Percentiles rank a stretch among this genome's conserved stretches.
Evolutionary conservation across 2,797 vertebrate genomes (phyloP).

Genomic region (Stomatorhinus walkeri): DNA sequence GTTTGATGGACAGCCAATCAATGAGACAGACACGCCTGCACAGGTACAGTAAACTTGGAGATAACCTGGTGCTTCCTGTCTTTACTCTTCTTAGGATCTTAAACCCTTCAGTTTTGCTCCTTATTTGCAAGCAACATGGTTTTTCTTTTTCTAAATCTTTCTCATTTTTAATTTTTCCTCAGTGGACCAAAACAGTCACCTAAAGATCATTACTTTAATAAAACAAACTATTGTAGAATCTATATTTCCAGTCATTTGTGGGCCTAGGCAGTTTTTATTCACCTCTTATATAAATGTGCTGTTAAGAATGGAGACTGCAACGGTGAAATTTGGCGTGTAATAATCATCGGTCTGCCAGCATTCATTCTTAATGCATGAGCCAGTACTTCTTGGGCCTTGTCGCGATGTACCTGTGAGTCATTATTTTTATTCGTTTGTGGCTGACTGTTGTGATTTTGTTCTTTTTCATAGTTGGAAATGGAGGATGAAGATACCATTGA

Average conservation of each 20-base stretch:
- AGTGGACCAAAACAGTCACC: background rate
- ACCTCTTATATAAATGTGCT: background rate
- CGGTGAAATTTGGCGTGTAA: background rate
- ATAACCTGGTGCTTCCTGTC: background rate
- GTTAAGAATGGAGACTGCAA: background rate
- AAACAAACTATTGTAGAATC: background rate
- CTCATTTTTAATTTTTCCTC: background rate
- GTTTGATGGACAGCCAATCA: conserved; percentile 96
- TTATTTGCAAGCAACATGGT: background rate
- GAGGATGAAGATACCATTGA: conserved; percentile 99
- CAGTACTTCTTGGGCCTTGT: background rate
- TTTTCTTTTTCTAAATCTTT: background rate
- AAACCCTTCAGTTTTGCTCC: background rate
- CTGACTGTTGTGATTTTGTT: background rate
- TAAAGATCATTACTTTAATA: background rate
- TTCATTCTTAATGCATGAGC: background rate
- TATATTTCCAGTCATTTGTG: background rate
- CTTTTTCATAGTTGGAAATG: conserved; percentile 88
- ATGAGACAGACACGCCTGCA: conserved; percentile 93
- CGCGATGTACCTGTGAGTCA: background rate
- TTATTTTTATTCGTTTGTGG: background rate
- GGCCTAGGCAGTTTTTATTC: background rate
- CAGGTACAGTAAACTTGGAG: conserved; percentile 64
- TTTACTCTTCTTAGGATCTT: background rate
- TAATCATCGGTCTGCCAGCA: background rate